Evolutionary conservation across 1,140 invertebrate species (phyloP), one percentile per base, ranked within the genome.

Genomic region (Meloidogyne chitwoodi): DNA sequence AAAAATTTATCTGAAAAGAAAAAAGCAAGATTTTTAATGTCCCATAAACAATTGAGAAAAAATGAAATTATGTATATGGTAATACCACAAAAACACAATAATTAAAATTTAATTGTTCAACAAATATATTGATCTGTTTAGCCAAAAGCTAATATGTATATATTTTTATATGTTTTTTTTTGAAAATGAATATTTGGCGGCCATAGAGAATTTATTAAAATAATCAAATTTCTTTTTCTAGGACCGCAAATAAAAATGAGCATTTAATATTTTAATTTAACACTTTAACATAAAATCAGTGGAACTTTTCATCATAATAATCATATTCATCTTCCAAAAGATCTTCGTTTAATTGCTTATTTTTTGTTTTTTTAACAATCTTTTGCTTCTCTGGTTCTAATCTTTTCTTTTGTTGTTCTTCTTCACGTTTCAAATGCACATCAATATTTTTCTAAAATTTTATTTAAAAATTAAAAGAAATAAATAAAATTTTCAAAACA

Each of bases 311-410:
- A 63, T 73, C 71, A 61, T 73, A 73, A 38, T 73, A 56, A 38
- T 73, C 71, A 61, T 73, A 73, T 38, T 79, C 77, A 61, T 79
- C 77, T 27, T 79, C 77, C 27, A 79, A n/a, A 69, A 65, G 68
- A 65, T 79, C 77, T 41, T 79, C 77, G n/a, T 56, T 31, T n/a
- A 79, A 27, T 56, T 80, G n/a, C 61, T 79, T 79, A 10, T 74
- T 77, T n/a, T 69, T 80, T 8, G 22, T 31, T 19, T 79, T 79
- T 26, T 79, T 79, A n/a, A 16, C 61, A 41, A 70, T 75, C 34
- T 79, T 78, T 12, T 81, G 62, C n/a, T 24, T 65, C 19, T 26
- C 8, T 27, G 74, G 22, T 34, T 61, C 78, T 14, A n/a, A 16
- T 19, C 41, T 56, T 24, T 22, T 48, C 61, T 79, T 79, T 65